Percentiles rank a stretch among this genome's conserved stretches.
These are phyloP conservation scores for Myopa tessellatipennis DNA, from an alignment of 2,888 invertebrate species.

Conservation along the genomic window DNA sequence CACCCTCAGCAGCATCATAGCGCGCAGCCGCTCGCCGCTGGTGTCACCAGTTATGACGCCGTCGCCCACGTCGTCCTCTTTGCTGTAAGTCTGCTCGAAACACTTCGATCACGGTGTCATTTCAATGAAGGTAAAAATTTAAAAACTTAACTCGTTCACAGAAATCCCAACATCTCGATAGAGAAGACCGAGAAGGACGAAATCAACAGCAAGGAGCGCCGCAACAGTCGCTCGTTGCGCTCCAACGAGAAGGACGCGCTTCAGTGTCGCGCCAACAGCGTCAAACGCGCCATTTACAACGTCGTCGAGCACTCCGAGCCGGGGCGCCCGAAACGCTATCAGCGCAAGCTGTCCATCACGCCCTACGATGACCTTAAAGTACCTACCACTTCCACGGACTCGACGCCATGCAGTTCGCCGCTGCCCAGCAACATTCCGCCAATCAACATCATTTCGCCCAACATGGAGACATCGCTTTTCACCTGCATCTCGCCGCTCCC, in stretches of 20 bases:
- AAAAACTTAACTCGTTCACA: conserved; percentile 35
- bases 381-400: conserved; percentile 60
- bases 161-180: conserved; percentile 67
- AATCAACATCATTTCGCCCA: conserved; percentile 67
- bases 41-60: conserved; percentile 48
- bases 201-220: conserved; percentile 68
- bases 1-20: conserved; percentile 61
- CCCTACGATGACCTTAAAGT: conserved; percentile 66
- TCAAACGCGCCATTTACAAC: conserved; percentile 84
- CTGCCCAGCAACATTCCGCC: conserved; percentile 61
- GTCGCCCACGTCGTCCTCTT: conserved; percentile 35
- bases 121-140: background rate
- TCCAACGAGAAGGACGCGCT: conserved; percentile 73
- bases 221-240: conserved; percentile 65
- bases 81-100: conserved; percentile 43
- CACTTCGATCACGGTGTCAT: background rate
- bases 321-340: conserved; percentile 70
- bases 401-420: conserved; percentile 65
- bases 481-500: conserved; percentile 77
- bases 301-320: conserved; percentile 84
- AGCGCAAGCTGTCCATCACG: conserved; percentile 66
- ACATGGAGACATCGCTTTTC: conserved; percentile 69
- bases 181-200: conserved; percentile 72
- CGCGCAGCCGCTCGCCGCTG: conserved; percentile 53
- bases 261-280: conserved; percentile 79